Percentiles rank a stretch among this genome's conserved stretches.
Conservation (phyloP, 2,888 invertebrate species). For the Caenorhabditis angaria region DNA sequence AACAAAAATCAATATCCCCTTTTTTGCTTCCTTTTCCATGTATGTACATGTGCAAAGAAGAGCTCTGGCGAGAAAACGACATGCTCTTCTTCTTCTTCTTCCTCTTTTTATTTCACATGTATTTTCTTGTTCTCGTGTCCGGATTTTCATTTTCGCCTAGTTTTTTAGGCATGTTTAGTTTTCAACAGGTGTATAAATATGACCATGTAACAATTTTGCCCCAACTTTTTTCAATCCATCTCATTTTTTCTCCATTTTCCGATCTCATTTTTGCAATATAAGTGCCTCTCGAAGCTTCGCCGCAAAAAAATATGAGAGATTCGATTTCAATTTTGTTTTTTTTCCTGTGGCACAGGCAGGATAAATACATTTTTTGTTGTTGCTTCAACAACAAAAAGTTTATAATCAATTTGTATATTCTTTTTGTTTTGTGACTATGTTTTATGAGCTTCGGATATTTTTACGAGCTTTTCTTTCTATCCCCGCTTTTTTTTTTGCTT, state of each 20-base stretch:
- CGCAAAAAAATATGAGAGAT: too few relatives aligned
- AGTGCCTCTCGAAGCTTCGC: too few relatives aligned
- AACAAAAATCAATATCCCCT: conserved; percentile 4
- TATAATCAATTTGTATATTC: background rate
- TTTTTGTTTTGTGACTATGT: background rate
- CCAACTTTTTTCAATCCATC: too few relatives aligned
- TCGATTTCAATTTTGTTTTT: too few relatives aligned
- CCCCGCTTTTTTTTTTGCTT: background rate
- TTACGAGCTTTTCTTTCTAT: conserved; percentile 1
- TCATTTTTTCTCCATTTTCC: too few relatives aligned
- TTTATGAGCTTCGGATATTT: background rate
- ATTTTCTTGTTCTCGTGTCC: background rate
- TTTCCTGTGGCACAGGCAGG: too few relatives aligned
- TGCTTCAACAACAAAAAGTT: background rate
- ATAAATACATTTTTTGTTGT: background rate
- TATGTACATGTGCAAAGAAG: conserved; percentile 2
- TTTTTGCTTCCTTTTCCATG: conserved; percentile 4
- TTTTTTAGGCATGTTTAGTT: too few relatives aligned
- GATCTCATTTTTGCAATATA: too few relatives aligned
- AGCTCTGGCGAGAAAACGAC: too few relatives aligned
- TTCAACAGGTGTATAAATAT: too few relatives aligned
- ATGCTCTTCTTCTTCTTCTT: background rate
- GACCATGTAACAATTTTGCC: too few relatives aligned
- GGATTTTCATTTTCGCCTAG: too few relatives aligned
- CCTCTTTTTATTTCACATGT: background rate